Base-by-base conservation (phyloP, 2,113 vertebrate genomes). In the Pseudolaguvia tuberculata region DNA sequence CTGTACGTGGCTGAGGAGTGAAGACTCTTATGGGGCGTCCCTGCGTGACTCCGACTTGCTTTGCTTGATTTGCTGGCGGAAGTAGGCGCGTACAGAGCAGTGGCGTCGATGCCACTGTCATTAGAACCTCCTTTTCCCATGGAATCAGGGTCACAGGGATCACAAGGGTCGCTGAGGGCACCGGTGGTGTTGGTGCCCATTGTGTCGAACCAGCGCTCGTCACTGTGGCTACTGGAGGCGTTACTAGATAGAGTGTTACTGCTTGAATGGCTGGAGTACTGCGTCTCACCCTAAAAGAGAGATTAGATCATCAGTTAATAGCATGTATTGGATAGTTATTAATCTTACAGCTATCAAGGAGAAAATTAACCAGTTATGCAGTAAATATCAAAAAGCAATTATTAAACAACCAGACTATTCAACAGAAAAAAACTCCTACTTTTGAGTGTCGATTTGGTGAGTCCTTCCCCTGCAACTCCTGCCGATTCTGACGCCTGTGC, bases 221-320 rank as follows among this genome's bases (percentile, higher is more conserved):
- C 95, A 0, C 94, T 95, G 88, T 96, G 95, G 86, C 85, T 88
- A 86, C 95, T 96, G 89, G 95, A 96, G 0, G 95, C 91, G 2
- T 93, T 95, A 61, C 95, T 97, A 85, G 95, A 96, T 53, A 96
- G 87, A 0, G 94, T 97, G 84, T 94, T 96, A 75, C 93, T 97
- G 91, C 95, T 96, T 84, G 95, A 97, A 83, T 94, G 94, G 83
- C 94, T 97, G 13, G 94, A 97, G 82, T 94, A 96, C 39, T 91
- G 94, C 3, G 91, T 78, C 48, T 97, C 95, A 0, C 91, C 91
- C 95, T 97, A 39, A 59, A 21, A 67, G 51, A 45, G 25, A 11
- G 18, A n/a, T 48, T 39, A 11, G 18, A n/a, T 48, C 23, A 52
- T 35, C 5, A 52, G 31, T 35, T 35, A 35, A 35, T 35, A 35